Percentiles rank a stretch among this genome's conserved stretches.
These are phyloP conservation scores for Yponomeuta evonymella DNA, from an alignment of 2,888 invertebrate genomes.

Conservation along the genomic window DNA sequence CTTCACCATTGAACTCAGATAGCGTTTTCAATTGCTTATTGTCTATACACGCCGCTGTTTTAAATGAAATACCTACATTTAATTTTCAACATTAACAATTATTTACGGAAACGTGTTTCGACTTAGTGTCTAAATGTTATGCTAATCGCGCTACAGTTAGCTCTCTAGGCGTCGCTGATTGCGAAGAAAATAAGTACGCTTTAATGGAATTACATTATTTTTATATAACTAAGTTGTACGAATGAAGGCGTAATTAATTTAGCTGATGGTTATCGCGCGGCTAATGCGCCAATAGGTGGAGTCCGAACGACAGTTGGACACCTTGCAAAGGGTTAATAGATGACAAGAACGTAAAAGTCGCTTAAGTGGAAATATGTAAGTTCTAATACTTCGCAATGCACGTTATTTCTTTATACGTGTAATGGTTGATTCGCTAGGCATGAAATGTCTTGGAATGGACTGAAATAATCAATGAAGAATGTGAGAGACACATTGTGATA, in stretches of 20 bases:
- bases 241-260: conserved; percentile 5
- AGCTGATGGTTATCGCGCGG: background rate
- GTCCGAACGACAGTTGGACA: conserved; percentile 8
- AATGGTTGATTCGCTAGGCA: background rate
- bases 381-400: background rate
- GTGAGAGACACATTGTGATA: conserved; percentile 2
- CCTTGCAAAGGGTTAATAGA: conserved; percentile 3
- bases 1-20: conserved; percentile 44
- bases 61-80: conserved; percentile 13
- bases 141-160: background rate
- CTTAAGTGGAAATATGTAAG: background rate
- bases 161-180: too few relatives aligned
- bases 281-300: conserved; percentile 8
- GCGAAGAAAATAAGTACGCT: background rate
- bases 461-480: conserved; percentile 12
- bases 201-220: background rate
- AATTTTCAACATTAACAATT: background rate
- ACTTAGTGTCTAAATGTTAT: background rate
- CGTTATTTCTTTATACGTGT: background rate
- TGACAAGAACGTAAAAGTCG: background rate
- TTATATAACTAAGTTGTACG: background rate
- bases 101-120: background rate
- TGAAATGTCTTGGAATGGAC: background rate
- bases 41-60: conserved; percentile 26
- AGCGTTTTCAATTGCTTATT: conserved; percentile 53